These are phyloP conservation scores for Mustelus asterias DNA, from an alignment of 2,113 vertebrate species.

Conservation along the genomic window DNA sequence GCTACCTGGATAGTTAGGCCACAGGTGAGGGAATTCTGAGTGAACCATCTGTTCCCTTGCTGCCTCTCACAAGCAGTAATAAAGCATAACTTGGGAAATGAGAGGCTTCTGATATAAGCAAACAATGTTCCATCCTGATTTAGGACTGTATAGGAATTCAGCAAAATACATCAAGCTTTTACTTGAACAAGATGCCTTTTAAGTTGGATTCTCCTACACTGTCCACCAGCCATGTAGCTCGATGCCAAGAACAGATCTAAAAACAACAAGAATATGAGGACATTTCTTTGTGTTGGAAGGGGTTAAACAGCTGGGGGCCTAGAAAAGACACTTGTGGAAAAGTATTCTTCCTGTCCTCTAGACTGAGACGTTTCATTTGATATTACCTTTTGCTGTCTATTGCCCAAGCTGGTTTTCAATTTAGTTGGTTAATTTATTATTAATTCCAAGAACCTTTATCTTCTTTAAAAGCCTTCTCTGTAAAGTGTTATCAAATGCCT, in stretches of 20 bases:
- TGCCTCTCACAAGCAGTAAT: background rate
- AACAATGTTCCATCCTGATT: background rate
- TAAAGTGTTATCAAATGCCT: background rate
- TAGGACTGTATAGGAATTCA: background rate
- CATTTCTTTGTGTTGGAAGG: background rate
- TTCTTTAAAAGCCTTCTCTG: background rate
- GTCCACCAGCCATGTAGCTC: background rate
- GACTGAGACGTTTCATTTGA: background rate
- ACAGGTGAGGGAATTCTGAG: background rate
- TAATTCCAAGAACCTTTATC: background rate
- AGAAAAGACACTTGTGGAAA: background rate
- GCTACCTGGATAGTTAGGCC: background rate
- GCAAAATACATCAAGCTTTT: background rate
- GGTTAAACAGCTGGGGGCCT: background rate
- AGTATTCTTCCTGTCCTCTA: background rate
- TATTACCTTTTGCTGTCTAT: background rate
- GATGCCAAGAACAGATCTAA: background rate
- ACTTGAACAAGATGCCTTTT: background rate
- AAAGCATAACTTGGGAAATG: background rate
- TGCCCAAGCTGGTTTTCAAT: slow-evolving; percentile 4
- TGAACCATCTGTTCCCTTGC: background rate
- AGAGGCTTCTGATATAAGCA: background rate
- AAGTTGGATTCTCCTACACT: background rate
- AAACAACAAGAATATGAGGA: background rate
- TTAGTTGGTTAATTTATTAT: background rate